These are phyloP conservation scores for Anser cygnoides DNA, from an alignment of 2,113 vertebrate genomes.

Conservation along the genomic window DNA sequence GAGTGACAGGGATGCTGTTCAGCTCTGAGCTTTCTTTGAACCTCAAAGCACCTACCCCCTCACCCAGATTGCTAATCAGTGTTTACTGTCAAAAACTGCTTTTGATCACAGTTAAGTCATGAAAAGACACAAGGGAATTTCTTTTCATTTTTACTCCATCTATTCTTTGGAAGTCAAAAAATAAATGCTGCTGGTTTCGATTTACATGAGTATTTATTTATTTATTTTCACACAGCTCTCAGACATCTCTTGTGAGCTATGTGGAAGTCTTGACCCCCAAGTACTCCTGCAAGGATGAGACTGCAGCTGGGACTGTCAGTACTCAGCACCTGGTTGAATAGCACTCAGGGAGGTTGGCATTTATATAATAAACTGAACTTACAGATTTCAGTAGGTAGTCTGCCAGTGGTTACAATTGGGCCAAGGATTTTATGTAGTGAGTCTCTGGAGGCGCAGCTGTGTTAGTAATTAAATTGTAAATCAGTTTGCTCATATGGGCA, in stretches of 20 bases:
- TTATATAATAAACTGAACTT: background rate
- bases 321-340: background rate
- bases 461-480: background rate
- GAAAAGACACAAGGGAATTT: background rate
- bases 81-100: background rate
- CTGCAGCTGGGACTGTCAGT: background rate
- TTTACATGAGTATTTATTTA: background rate
- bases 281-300: background rate
- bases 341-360: background rate
- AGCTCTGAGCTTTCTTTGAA: conserved; percentile 36
- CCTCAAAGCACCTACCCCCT: background rate
- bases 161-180: background rate
- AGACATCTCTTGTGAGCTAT: background rate
- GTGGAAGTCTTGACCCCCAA: background rate
- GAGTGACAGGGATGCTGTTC: background rate
- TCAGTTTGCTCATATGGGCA: background rate
- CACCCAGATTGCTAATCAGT: background rate
- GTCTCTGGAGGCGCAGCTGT: background rate
- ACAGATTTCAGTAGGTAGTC: background rate
- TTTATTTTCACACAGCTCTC: background rate
- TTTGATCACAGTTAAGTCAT: background rate
- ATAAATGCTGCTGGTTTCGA: background rate
- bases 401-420: background rate
- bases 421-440: background rate
- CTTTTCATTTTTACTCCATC: background rate